Base-by-base conservation (phyloP, 2,888 invertebrate genomes). In the Melanostoma mellinum region DNA sequence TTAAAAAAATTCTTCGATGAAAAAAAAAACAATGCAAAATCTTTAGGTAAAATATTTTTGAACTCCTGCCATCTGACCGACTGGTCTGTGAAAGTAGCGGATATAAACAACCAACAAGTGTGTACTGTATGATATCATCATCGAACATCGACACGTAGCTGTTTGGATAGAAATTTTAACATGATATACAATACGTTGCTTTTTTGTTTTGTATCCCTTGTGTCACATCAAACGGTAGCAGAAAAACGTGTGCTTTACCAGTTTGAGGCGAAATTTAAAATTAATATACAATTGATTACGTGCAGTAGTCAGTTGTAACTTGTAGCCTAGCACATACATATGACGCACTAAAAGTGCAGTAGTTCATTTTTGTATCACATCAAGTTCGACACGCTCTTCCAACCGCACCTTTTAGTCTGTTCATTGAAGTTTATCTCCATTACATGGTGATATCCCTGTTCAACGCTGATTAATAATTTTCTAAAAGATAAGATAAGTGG, bases 91-190 rank as follows among this genome's bases (percentile, higher is more conserved):
- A 56, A 56, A 68, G 71, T 61, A 48, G 50, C 60, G 10, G 32
- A 71, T 20, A 77, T 38, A 30, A 63, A 50, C 38, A 5, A 65
- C 52, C 10, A 72, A 10, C 8, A 32, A 61, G 9, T 9, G 35
- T 44, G 61, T 53, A 61, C 35, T 6, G 72, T 53, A 75, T 75
- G 75, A 75, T 75, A 75, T 75, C 75, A 75, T 75, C 67, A 61
- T 75, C 53, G 68, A 53, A 53, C 60, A 75, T 75, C 53, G 75
- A 61, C 60, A 68, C 52, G 42, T 67, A 42, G 32, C 40, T 58
- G 9, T 56, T 50, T 48, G 8, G 6, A 30, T 53, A 8, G 8
- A 68, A 52, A 53, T 68, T 20, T 52, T 44, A 53, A 67, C 67
- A 58, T 60, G 50, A 8, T 56, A 65, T 48, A 65, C 38, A 73